phyloP scores from a whole-genome alignment of 2,797 vertebrate genomes.

The Peromyscus melanophrys region DNA sequence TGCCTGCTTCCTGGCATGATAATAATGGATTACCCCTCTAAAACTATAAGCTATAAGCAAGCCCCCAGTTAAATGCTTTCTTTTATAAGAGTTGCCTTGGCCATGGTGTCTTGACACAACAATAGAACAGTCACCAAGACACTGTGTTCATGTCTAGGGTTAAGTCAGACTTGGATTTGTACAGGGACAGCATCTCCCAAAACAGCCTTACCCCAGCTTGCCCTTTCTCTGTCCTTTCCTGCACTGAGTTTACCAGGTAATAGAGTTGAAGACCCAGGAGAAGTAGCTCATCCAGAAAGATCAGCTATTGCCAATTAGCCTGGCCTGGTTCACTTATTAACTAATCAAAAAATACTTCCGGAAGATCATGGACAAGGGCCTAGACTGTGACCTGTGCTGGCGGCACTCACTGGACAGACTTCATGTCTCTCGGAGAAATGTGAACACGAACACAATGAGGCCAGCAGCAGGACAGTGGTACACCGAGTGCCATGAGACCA shows the following conservation, averaged over 20 bases:
- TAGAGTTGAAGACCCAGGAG: conserved; percentile 29
- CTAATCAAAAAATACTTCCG: conserved; percentile 35
- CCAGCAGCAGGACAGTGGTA: background rate
- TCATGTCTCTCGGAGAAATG: background rate
- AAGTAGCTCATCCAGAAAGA: background rate
- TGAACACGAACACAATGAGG: background rate
- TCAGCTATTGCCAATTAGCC: background rate
- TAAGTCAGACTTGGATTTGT: conserved; percentile 27
- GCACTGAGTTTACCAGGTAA: background rate
- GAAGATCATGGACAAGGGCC: background rate
- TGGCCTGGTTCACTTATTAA: background rate
- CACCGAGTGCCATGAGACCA: background rate
- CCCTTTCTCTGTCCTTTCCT: conserved; percentile 25
- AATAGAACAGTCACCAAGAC: too few relatives aligned
- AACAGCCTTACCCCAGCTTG: background rate
- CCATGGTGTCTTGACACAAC: background rate
- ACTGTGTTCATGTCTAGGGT: background rate
- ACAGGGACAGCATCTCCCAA: conserved; percentile 2
- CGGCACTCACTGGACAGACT: too few relatives aligned
- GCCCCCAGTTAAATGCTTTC: background rate
- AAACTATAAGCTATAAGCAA: background rate
- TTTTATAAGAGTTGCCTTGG: background rate
- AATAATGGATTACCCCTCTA: background rate
- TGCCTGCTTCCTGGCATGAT: background rate
- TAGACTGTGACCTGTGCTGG: background rate